Base-by-base conservation (phyloP, 2,113 vertebrate species). In the Ifrita kowaldi region DNA sequence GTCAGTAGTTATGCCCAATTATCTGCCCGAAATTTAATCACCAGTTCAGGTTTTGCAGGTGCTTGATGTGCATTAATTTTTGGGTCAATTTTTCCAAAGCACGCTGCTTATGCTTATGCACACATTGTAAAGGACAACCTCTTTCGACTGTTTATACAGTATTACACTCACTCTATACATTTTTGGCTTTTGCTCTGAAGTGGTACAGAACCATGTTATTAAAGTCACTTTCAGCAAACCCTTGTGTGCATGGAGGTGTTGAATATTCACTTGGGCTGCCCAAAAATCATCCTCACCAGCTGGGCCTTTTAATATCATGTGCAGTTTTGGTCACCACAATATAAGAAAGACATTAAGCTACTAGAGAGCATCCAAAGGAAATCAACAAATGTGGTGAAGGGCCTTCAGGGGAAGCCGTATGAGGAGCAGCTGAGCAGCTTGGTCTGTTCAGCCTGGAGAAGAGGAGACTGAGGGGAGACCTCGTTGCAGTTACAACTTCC, bases 401-500 rank as follows among this genome's bases (percentile, higher is more conserved):
- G 19, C 14, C 47, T 53, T 62, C 22, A 39, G 28, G 46, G 13
- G 35, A 41, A 26, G 35, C 28, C 0, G 0, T 21, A 2, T 41
- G 35, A 39, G 46, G 28, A 62, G 15, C 15, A 21, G 44, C 44
- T 76, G 62, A 67, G 26, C 26, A 11, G n/a, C 35, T 42, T 32
- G 44, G 26, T 50, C 26, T 35, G 26, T 27, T 37, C 83, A 22
- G 16, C 26, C 35, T 37, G 62, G 52, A 56, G 16, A 11, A 63
- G 15, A 28, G 16, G 28, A 50, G 17, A 13, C 21, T 27, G 53
- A 59, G 32, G 26, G 7, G 13, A 35, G 21, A 21, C 3, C 32
- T 67, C 26, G 10, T 0, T 59, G 44, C 44, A 59, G 20, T 30
- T 67, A 17, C 26, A 42, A 0, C 52, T 42, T 30, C 21, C 16